Base-by-base conservation (phyloP, 2,888 invertebrate genomes). In the Morpho deidamia region DNA sequence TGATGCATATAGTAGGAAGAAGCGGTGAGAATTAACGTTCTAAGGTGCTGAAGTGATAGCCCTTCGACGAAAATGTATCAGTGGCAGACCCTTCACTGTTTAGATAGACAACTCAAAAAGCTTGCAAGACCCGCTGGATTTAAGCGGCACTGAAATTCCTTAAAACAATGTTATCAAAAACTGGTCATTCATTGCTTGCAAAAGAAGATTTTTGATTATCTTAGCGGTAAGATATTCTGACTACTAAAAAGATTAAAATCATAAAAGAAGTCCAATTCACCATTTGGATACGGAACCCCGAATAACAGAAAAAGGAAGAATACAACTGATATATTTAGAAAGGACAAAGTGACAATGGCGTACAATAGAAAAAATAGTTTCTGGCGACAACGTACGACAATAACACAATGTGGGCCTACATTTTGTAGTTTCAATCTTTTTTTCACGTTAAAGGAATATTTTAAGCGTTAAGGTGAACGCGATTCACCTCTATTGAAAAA, bases 331-430 rank as follows among this genome's bases (percentile, higher is more conserved):
- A 78, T 76, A 80, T 84, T 79, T 78, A 74, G 80, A 84, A 81
- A 81, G 72, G 75, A 67, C 72, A 72, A 69, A 77, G 74, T 77
- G 77, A 76, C 73, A 78, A 79, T 74, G 71, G 71, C 63, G 69
- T 66, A 82, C 81, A 83, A 85, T 81, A 77, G 78, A 70, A 71
- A 72, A 78, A 81, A 81, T 81, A 76, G 78, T 76, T 77, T 74
- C 77, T 78, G 78, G 78, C 73, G 80, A 82, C 80, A 81, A 69
- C 66, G 65, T 70, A 70, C 65, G 68, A 64, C 59, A 56, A 59
- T 66, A 67, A 63, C 58, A 69, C 74, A 76, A 72, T 71, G 70
- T 69, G 68, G 64, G 56, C 42, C 55, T 33, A 52, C 54, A 44
- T 59, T 65, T 65, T 75, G 71, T 72, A 69, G 42, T 59, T 59